phyloP scores from a whole-genome alignment of 2,113 vertebrate genomes.

The Periophthalmodon schlosseri region DNA sequence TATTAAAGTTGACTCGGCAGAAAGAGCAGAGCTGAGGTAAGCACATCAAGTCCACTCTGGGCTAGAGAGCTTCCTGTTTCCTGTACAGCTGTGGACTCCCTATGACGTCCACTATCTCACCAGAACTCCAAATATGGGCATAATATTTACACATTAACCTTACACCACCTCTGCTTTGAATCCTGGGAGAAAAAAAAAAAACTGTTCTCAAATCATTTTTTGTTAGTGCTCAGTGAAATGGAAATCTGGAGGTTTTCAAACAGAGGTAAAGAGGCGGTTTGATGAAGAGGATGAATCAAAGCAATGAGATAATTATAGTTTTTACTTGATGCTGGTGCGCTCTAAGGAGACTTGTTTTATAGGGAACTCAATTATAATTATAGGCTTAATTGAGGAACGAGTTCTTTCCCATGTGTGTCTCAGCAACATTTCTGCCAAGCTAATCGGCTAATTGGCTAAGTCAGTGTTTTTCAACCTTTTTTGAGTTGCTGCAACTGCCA shows the following conservation, averaged over 20 bases:
- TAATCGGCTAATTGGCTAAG: not conserved
- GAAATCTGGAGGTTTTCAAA: not conserved
- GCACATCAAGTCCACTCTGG: slow-evolving; percentile 32
- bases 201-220: not conserved
- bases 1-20: slow-evolving; percentile 39
- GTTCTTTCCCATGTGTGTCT: not conserved
- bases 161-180: not conserved
- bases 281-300: slow-evolving; percentile 19
- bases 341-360: slow-evolving; percentile 5
- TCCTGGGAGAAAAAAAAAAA: slow-evolving; percentile 3
- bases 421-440: not conserved
- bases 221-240: not conserved
- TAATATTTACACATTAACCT: not conserved
- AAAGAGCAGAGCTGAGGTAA: slow-evolving; percentile 39
- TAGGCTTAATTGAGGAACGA: slow-evolving; percentile 9
- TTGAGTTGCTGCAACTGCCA: too few species aligned
- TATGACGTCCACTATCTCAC: slow-evolving; percentile 12
- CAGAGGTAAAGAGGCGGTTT: not conserved
- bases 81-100: slow-evolving; percentile 20
- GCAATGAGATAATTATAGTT: slow-evolving; percentile 26
- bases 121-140: slow-evolving; percentile 15
- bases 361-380: slow-evolving; percentile 16
- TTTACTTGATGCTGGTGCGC: slow-evolving; percentile 16
- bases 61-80: slow-evolving; percentile 19
- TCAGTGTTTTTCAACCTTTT: too few species aligned